A percentile compares a stretch with the other conserved stretches of the same genome.
These are phyloP conservation scores for Ophthalmotilapia sp. DNA, from an alignment of 2,113 vertebrate species.

Conservation along the genomic window DNA sequence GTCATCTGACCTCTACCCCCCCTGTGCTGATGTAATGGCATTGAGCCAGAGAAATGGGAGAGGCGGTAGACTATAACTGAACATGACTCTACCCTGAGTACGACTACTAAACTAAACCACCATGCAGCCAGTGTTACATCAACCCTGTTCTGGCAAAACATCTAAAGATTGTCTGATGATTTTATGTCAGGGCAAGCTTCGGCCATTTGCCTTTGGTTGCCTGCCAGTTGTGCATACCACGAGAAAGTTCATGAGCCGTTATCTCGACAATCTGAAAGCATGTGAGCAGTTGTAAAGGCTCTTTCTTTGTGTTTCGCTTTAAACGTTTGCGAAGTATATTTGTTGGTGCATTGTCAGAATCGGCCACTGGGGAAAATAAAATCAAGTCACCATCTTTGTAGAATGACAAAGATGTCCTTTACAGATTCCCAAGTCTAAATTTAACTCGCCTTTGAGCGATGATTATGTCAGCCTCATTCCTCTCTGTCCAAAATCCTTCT, in stretches of 20 bases:
- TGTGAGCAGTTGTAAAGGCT: neutral
- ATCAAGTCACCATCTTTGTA: slow-evolving; percentile 24
- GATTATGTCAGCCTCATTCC: slow-evolving; percentile 38
- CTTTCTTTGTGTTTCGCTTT: neutral
- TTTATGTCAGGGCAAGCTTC: slow-evolving; percentile 32
- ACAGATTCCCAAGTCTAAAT: slow-evolving; percentile 52
- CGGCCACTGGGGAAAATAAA: slow-evolving; percentile 13
- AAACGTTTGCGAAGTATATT: slow-evolving; percentile 1
- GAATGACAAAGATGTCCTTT: slow-evolving; percentile 45
- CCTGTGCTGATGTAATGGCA: slow-evolving; percentile 33
- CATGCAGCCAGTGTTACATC: neutral
- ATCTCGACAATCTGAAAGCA: neutral
- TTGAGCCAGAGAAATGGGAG: slow-evolving; percentile 38
- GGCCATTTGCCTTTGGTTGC: neutral
- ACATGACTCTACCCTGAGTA: slow-evolving; percentile 38
- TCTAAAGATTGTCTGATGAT: slow-evolving; percentile 12
- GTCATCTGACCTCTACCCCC: slow-evolving; percentile 43
- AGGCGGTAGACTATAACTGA: slow-evolving; percentile 44
- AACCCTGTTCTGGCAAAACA: slow-evolving; percentile 11
- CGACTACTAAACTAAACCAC: slow-evolving; percentile 26
- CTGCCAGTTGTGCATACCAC: neutral
- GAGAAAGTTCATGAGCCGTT: neutral
- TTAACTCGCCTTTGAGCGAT: slow-evolving; percentile 47
- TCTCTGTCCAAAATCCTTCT: slow-evolving; percentile 16
- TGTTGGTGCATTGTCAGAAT: slow-evolving; percentile 11